These are phyloP conservation scores for Merodon equestris DNA, from an alignment of 2,888 invertebrate genomes.

Conservation along the genomic window DNA sequence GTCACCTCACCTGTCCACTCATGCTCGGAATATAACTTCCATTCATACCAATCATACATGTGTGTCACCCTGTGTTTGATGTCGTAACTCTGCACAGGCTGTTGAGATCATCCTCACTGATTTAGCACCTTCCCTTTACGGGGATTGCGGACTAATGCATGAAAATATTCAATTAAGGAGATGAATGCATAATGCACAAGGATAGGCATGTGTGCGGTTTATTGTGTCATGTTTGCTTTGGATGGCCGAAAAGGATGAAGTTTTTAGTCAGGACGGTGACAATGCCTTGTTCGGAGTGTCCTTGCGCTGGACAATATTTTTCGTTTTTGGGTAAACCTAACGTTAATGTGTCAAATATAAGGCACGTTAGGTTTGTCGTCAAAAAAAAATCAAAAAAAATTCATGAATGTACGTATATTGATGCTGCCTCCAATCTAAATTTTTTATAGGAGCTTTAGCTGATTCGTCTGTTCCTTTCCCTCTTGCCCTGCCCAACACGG, in stretches of 20 bases:
- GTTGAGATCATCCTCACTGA: slow-evolving; percentile 46
- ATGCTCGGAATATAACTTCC: slow-evolving; percentile 38
- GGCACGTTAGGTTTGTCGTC: no score
- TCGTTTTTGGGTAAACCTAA: no score
- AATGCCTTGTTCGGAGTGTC: slow-evolving; percentile 9
- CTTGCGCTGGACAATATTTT: no score
- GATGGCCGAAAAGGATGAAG: slow-evolving; percentile 50
- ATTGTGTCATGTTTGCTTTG: slow-evolving; percentile 64
- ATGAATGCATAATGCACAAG: slow-evolving; percentile 56
- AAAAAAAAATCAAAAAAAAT: no score
- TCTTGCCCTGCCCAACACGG: no score
- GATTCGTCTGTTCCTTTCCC: no score
- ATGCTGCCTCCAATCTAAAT: no score
- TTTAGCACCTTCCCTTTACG: slow-evolving; percentile 6
- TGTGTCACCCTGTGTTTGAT: slow-evolving; percentile 8
- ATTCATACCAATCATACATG: slow-evolving; percentile 16
- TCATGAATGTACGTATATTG: no score
- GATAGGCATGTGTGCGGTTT: slow-evolving; percentile 8
- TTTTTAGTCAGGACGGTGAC: slow-evolving; percentile 34
- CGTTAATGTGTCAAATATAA: no score
- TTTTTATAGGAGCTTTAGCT: no score
- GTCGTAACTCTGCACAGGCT: slow-evolving; percentile 4
- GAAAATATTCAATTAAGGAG: slow-evolving; percentile 67
- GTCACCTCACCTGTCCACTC: slow-evolving; percentile 63
- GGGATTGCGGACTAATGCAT: slow-evolving; percentile 62